phyloP scores from a whole-genome alignment of 2,888 invertebrate genomes.

The Amitus sp. region DNA sequence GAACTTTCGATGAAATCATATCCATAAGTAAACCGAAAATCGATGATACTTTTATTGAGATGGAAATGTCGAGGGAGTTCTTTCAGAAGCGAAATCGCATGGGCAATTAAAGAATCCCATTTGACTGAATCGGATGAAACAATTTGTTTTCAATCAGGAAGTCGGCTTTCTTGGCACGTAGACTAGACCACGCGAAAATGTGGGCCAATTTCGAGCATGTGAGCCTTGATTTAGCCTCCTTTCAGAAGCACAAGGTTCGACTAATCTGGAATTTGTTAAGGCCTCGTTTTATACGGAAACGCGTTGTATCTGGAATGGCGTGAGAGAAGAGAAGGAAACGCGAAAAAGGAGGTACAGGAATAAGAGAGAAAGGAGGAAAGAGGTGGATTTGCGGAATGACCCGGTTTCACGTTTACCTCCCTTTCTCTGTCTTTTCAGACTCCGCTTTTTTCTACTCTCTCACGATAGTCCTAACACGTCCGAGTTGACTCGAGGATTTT shows the following conservation, averaged over 20 bases:
- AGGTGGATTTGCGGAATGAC: constrained; percentile 31
- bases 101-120: background rate
- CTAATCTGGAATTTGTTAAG: constrained; percentile 14
- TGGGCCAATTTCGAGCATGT: constrained; percentile 7
- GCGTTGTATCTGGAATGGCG: constrained; percentile 9
- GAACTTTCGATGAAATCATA: background rate
- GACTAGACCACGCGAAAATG: constrained; percentile 3
- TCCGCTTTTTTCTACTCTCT: constrained; percentile 18
- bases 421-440: constrained; percentile 20
- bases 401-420: constrained; percentile 25
- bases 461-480: constrained; percentile 22
- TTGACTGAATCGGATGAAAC: background rate
- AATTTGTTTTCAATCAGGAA: background rate
- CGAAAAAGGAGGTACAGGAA: constrained; percentile 17
- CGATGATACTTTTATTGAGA: background rate
- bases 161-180: background rate
- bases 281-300: constrained; percentile 12
- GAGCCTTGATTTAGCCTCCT: constrained; percentile 14
- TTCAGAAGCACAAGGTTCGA: constrained; percentile 6
- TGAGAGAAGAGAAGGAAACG: constrained; percentile 9
- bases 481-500: constrained; percentile 19
- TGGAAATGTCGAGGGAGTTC: background rate
- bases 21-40: background rate
- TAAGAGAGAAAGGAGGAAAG: constrained; percentile 5
- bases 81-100: background rate